Base-by-base conservation (phyloP, 2,797 vertebrate genomes). In the Astyanax mexicanus region DNA sequence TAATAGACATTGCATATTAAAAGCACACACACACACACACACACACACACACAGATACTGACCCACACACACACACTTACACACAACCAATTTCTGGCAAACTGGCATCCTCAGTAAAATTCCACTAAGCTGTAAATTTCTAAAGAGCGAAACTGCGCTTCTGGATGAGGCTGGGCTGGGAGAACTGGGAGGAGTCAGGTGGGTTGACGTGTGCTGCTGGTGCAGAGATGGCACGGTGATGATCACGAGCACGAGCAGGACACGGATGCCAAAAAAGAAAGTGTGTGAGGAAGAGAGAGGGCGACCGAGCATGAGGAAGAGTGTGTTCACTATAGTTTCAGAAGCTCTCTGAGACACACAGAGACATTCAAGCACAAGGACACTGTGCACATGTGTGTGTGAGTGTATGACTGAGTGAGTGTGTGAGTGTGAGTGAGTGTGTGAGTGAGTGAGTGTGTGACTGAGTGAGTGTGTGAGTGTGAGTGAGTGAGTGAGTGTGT, bases 81-180 rank as follows among this genome's bases (percentile, higher is more conserved):
- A 71, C 8, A 58, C 40, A 32, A 62, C 72, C 40, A 27, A 65
- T 77, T 72, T 40, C 44, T 69, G 71, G 57, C 58, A 60, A 45
- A 72, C 27, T 61, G 69, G 77, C 27, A 54, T 42, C 32, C 58
- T 60, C 51, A 51, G 66, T 71, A 74, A 71, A 79, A 74, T 79
- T 80, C 78, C 67, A 65, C 72, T 27, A 51, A 66, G 60, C 44
- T 71, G 61, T 80, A 80, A 80, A 71, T 69, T 32, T 38, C 55
- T 52, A 74, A 35, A 38, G 64, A 69, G 74, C 29, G 75, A 62
- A 57, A 25, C 54, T 70, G 47, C 49, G 49, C 35, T 58, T 80
- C 49, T 42, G 58, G 45, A 49, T 51, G n/a, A 13, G 55, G 45
- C 65, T 69, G 69, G 64, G 65, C 23, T 44, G 61, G 45, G 21